A percentile compares a stretch with the other conserved stretches of the same genome.
These are phyloP conservation scores for Hymenochirus boettgeri DNA, from an alignment of 2,113 vertebrate species.

Conservation along the genomic window DNA sequence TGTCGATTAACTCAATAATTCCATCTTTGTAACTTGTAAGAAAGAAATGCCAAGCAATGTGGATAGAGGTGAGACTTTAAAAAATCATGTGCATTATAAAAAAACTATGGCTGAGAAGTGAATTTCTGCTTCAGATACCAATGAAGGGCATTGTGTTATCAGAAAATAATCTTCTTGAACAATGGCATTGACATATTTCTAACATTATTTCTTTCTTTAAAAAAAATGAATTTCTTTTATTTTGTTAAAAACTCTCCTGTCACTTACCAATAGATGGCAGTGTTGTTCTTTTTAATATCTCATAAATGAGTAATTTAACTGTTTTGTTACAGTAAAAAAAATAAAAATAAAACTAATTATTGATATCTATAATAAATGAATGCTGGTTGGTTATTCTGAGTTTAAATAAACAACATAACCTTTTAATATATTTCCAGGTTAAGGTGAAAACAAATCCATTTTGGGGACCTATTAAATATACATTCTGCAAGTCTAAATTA, in stretches of 20 bases:
- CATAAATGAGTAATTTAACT: background rate
- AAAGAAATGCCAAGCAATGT: background rate
- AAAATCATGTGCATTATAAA: constrained; percentile 27
- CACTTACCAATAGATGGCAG: constrained; percentile 23
- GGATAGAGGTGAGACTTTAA: constrained; percentile 17
- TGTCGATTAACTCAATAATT: constrained; percentile 33
- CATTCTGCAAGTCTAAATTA: background rate
- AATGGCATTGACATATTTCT: background rate
- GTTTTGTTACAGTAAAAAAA: constrained; percentile 25
- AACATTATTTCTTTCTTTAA: background rate
- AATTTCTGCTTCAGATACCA: constrained; percentile 19
- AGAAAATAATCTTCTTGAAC: background rate
- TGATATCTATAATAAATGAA: constrained; percentile 31
- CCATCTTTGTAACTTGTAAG: constrained; percentile 18
- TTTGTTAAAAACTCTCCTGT: background rate
- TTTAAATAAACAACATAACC: constrained; percentile 13
- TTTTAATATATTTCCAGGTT: constrained; percentile 12
- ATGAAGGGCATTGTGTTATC: constrained; percentile 15
- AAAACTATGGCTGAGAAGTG: constrained; percentile 18
- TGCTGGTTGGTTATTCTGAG: constrained; percentile 17
- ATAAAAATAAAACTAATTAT: constrained; percentile 38
- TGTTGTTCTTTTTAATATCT: background rate
- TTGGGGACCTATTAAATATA: background rate
- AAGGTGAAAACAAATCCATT: background rate
- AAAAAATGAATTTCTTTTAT: background rate